Base-by-base conservation (phyloP, 2,113 vertebrate genomes). In the Salvelinus alpinus region DNA sequence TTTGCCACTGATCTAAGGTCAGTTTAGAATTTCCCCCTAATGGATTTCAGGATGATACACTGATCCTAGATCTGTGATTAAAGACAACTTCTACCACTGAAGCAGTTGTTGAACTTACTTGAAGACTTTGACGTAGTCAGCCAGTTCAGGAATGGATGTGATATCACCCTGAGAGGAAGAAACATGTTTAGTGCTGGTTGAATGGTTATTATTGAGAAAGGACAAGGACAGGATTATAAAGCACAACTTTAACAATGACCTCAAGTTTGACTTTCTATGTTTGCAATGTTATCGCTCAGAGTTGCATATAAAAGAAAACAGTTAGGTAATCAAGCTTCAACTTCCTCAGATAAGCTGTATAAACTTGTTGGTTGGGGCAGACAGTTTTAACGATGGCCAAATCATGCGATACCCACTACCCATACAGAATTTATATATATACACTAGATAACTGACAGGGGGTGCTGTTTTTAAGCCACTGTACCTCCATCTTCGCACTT, bases 111-210 rank as follows among this genome's bases (percentile, higher is more conserved):
- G 11, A 78, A 98, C 98, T 97, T 95, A 99, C 98, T 99, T 99
- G 93, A 99, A 99, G 84, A 99, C 96, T 95, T 97, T 99, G 83
- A 99, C 95, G 80, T 98, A 96, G 93, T 99, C 97, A 0, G 98
- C 97, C 51, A 99, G 94, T 92, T 99, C 98, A 0, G 98, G 98
- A 91, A 99, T 99, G 82, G 97, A 98, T 84, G 98, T 99, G 91
- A 99, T 99, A 90, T 99, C 98, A 91, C 98, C 98, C 98, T 99
- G 89, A 74, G 76, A 78, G 8, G n/a, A 65, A 31, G 51, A 74
- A 44, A 62, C 4, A 67, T 71, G 24, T 13, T 62, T 62, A 62
- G 27, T 25, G 51, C 14, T 7, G 24, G 16, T 29, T 44, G 27
- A 18, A 47, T 34, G 11, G 24, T 29, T 25, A 72, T 54, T 38